phyloP scores from a whole-genome alignment of 2,797 vertebrate genomes.

The Pseudotriccus pelzelni region DNA sequence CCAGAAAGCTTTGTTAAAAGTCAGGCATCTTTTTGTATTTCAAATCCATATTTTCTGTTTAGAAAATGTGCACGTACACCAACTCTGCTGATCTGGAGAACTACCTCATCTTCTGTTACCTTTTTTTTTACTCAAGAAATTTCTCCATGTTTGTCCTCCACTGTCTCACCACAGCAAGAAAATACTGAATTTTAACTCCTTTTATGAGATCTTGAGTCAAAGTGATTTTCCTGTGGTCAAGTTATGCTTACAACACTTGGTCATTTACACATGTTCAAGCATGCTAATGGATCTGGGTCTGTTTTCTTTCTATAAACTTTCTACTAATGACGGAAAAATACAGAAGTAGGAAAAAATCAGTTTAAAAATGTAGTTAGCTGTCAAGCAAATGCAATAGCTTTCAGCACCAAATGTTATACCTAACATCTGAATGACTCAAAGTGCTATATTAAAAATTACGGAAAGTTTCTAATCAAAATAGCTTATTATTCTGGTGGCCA shows the following conservation, averaged over 20 bases:
- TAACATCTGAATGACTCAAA: neutral
- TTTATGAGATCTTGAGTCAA: neutral
- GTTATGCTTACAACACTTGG: neutral
- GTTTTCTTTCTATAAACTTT: neutral
- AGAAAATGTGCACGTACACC: neutral
- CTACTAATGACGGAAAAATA: neutral
- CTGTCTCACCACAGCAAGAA: neutral
- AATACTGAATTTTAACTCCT: neutral
- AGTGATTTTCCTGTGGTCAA: neutral
- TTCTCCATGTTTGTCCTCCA: neutral
- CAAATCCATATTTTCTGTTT: neutral
- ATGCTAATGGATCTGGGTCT: neutral
- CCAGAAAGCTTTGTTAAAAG: conserved; percentile 9
- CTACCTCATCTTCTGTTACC: neutral
- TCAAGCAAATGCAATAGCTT: neutral
- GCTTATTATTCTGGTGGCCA: neutral
- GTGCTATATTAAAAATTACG: neutral
- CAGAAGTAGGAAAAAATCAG: neutral
- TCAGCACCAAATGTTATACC: neutral
- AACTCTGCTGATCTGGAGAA: neutral
- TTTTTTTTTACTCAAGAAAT: neutral
- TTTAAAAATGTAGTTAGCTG: neutral
- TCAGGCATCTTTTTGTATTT: neutral
- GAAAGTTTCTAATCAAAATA: neutral
- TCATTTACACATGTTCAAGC: neutral